phyloP scores from a whole-genome alignment of 2,888 invertebrate genomes.

The Cataglyphis cursor region DNA sequence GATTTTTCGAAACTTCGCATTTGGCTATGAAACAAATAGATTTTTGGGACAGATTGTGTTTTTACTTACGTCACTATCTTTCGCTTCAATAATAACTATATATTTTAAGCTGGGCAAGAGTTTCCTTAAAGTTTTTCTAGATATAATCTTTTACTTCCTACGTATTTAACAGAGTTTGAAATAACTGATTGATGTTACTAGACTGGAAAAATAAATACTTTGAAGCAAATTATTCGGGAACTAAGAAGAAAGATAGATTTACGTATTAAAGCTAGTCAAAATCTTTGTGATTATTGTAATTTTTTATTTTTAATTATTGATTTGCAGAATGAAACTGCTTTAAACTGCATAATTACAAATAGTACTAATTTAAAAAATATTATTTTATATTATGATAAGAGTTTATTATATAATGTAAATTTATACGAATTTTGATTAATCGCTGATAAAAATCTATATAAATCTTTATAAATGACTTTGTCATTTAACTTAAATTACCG shows the following conservation, averaged over 20 bases:
- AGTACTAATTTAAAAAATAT: background rate
- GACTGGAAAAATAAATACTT: slow-evolving; percentile 35
- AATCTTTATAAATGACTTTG: slow-evolving; percentile 31
- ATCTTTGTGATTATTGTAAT: background rate
- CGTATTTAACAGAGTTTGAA: slow-evolving; percentile 30
- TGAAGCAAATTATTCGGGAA: background rate
- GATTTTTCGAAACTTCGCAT: slow-evolving; percentile 8
- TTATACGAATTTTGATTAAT: slow-evolving; percentile 25
- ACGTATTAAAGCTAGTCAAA: background rate
- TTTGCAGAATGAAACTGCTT: background rate
- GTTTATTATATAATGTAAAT: background rate
- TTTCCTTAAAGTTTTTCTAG: slow-evolving; percentile 18
- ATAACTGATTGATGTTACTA: slow-evolving; percentile 33
- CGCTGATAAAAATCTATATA: slow-evolving; percentile 40
- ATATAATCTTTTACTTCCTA: background rate
- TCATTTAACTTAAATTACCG: slow-evolving; percentile 19
- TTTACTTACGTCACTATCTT: slow-evolving; percentile 4
- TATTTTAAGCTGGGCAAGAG: background rate
- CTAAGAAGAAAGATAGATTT: background rate
- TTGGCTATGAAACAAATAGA: slow-evolving; percentile 14
- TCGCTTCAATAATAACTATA: background rate
- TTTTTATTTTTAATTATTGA: background rate
- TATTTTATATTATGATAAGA: background rate
- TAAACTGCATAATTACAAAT: background rate
- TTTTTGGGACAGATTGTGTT: slow-evolving; percentile 25